Evolutionary conservation across 2,797 vertebrate species (phyloP).

Genomic region (Poeciliopsis turneri): DNA sequence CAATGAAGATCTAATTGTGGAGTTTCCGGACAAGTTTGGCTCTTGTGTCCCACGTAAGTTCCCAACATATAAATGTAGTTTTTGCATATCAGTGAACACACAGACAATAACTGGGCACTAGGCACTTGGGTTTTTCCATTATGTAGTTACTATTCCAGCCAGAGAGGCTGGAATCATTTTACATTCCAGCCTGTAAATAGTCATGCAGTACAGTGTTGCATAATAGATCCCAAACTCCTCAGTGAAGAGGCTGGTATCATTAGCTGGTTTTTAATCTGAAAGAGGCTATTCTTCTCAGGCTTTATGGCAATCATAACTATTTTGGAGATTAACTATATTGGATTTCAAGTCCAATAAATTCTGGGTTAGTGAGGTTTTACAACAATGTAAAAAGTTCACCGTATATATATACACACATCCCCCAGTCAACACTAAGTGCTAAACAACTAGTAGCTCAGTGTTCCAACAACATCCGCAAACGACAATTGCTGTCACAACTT

Average conservation of each 20-base stretch:
- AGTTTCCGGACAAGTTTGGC: constrained; percentile 98
- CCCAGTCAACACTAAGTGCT: no score
- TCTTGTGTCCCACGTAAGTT: constrained; percentile 98
- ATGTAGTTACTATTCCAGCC: background rate
- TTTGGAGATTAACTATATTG: background rate
- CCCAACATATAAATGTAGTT: background rate
- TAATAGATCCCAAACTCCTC: background rate
- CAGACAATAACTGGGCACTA: background rate
- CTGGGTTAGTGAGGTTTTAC: background rate
- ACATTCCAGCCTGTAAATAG: no score
- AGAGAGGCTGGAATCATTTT: no score
- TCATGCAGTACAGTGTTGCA: background rate
- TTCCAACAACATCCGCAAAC: no score
- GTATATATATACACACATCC: no score
- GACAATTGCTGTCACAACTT: no score
- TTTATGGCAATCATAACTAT: no score
- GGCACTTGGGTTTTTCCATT: background rate
- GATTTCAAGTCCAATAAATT: background rate
- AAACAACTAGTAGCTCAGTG: no score
- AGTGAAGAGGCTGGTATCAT: background rate
- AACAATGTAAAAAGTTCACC: background rate
- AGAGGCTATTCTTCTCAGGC: no score
- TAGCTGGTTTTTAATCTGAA: background rate
- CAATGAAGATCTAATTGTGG: constrained; percentile 97
- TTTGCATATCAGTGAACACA: background rate